phyloP scores from a whole-genome alignment of 2,888 invertebrate genomes.

The Lacanobia oleracea region DNA sequence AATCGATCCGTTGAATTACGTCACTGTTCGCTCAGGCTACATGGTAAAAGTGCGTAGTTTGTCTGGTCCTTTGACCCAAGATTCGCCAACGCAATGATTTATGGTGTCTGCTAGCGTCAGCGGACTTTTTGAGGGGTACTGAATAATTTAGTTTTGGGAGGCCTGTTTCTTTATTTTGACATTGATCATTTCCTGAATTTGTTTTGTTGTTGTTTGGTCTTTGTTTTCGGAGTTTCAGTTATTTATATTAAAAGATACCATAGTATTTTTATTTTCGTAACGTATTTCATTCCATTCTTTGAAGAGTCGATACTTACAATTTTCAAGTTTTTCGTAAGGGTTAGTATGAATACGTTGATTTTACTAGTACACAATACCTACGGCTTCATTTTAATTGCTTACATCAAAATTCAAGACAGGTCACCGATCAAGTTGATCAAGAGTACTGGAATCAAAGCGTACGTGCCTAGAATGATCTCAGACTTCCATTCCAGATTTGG shows the following conservation, averaged over 20 bases:
- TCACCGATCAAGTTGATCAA: conserved; percentile 77
- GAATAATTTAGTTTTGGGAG: conserved; percentile 30
- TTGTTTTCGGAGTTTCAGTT: neutral
- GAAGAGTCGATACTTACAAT: neutral
- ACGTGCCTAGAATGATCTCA: conserved; percentile 77
- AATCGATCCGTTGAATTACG: conserved; percentile 83
- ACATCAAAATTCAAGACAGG: conserved; percentile 72
- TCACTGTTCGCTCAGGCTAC: conserved; percentile 72
- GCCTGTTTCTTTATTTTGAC: conserved; percentile 5
- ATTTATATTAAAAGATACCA: neutral
- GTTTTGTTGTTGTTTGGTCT: conserved; percentile 14
- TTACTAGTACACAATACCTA: conserved; percentile 1
- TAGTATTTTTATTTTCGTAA: neutral
- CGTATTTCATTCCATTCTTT: neutral
- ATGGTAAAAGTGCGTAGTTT: conserved; percentile 75
- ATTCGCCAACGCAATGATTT: conserved; percentile 61
- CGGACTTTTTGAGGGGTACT: conserved; percentile 38
- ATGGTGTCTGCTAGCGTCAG: conserved; percentile 64
- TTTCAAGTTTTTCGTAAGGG: neutral
- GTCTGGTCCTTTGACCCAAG: conserved; percentile 80
- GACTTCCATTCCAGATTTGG: conserved; percentile 69
- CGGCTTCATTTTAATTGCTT: conserved; percentile 62
- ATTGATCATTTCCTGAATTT: conserved; percentile 14
- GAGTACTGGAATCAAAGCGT: conserved; percentile 81
- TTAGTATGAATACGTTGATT: neutral